Base-by-base conservation (phyloP, 2,797 vertebrate genomes). In the Lithobates sylvaticus region DNA sequence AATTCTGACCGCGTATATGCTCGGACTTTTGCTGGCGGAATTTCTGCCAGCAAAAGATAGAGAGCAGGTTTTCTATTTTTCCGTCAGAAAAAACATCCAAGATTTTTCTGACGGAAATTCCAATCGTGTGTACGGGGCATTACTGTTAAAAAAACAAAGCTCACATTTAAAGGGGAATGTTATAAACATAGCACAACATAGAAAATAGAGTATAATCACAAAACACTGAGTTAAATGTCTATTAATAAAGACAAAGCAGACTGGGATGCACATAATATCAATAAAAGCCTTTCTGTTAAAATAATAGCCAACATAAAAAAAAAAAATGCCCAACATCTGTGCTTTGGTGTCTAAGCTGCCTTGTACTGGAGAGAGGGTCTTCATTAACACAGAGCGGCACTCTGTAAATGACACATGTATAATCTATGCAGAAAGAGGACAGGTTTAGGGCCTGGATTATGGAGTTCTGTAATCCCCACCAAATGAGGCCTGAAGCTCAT, bases 401-500 rank as follows among this genome's bases (percentile, higher is more conserved):
- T 81, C 69, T 80, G 58, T 32, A 70, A 72, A 86, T 81, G 82
- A 81, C 58, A 69, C 65, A 88, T 74, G 61, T 65, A 78, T 85
- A 75, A 84, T 82, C 77, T 84, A 81, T 54, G 77, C 76, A 61
- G 72, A 73, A 70, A 81, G 80, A 27, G 74, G 54, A 74, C 42
- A 76, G 77, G 84, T 83, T 84, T 88, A 39, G 42, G 61, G 27
- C 54, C 67, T 29, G 85, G 88, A 88, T 88, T 88, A 82, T 74
- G 34, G 58, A 81, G 6, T 15, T 34, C 78, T 39, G 4, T 88
- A 88, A 89, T 78, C 88, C 88, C 16, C 72, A 75, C 50, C 73
- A 89, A 86, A 87, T 85, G 85, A 85, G 78, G 74, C 68, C 80
- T 87, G 81, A 64, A 84, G 81, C 75, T 87, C 86, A 84, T 87